These are phyloP conservation scores for Empidonax traillii DNA, from an alignment of 2,113 vertebrate species.

Conservation along the genomic window DNA sequence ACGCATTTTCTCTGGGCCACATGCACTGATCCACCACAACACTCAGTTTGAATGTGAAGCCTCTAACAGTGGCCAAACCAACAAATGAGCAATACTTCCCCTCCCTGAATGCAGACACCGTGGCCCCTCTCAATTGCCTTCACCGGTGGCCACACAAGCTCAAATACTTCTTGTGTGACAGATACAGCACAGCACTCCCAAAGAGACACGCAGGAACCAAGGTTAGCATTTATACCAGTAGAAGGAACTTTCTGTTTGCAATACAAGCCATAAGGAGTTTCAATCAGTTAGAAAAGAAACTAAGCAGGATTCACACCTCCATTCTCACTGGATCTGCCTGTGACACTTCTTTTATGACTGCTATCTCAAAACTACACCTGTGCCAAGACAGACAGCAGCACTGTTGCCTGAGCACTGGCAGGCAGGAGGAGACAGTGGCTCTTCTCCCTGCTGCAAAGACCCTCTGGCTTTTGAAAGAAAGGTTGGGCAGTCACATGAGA, in stretches of 20 bases:
- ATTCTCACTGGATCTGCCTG: rapidly evolving
- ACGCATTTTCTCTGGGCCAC: neutral
- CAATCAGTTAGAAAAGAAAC: neutral
- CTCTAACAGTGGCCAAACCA: neutral
- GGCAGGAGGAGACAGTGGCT: neutral
- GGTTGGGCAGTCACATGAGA: neutral
- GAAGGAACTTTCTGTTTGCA: neutral
- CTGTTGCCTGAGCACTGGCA: neutral
- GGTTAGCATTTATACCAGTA: neutral
- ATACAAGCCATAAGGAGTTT: neutral
- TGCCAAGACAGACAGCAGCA: neutral
- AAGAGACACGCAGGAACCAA: neutral
- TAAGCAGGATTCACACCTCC: neutral
- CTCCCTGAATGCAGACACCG: neutral
- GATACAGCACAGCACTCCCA: neutral
- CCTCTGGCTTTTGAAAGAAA: neutral
- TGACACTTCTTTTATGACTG: neutral
- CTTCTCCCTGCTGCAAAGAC: neutral
- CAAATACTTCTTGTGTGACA: neutral
- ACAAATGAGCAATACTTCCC: neutral
- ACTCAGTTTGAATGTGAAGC: neutral
- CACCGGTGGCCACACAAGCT: neutral
- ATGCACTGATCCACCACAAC: neutral
- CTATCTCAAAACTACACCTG: neutral
- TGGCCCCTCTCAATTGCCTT: neutral